Conservation (phyloP, 2,888 invertebrate species). For the Lasiommata megera region DNA sequence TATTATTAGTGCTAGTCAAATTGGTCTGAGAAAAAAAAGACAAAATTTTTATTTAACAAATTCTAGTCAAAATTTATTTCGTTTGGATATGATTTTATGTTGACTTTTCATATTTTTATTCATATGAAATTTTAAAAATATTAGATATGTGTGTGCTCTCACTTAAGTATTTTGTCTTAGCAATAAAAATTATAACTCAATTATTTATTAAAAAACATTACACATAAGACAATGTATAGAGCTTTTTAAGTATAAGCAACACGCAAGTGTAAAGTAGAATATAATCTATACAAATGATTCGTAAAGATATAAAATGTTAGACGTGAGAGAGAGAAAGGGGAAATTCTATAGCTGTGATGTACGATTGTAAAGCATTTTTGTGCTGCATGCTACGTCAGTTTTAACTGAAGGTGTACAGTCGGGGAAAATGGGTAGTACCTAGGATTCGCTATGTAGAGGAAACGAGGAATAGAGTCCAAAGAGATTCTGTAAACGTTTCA, state of each 20-base stretch:
- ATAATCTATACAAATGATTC: conserved; percentile 62
- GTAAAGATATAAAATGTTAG: conserved; percentile 47
- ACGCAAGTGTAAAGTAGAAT: conserved; percentile 73
- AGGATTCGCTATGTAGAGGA: conserved; percentile 47
- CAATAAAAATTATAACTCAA: conserved; percentile 79
- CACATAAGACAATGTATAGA: conserved; percentile 80
- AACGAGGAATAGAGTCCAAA: not conserved
- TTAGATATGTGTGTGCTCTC: conserved; percentile 56
- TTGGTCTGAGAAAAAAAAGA: conserved; percentile 63
- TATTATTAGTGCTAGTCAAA: conserved; percentile 73
- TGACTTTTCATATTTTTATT: conserved; percentile 41
- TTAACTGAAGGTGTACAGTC: conserved; percentile 35
- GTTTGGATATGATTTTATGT: conserved; percentile 52
- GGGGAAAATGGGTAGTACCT: conserved; percentile 39
- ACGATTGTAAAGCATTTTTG: conserved; percentile 70
- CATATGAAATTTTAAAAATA: conserved; percentile 45
- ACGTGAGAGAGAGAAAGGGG: conserved; percentile 55
- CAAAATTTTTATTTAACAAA: conserved; percentile 52
- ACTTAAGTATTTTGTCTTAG: conserved; percentile 65
- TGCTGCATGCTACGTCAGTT: conserved; percentile 61
- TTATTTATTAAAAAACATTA: conserved; percentile 74
- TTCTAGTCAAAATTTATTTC: conserved; percentile 76
- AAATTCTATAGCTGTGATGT: conserved; percentile 80
- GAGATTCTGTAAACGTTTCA: conserved; percentile 10
- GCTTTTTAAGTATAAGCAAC: conserved; percentile 77